A percentile compares a stretch with the other conserved stretches of the same genome.
Conservation (phyloP, 2,888 invertebrate genomes). For the Biston betularia region DNA sequence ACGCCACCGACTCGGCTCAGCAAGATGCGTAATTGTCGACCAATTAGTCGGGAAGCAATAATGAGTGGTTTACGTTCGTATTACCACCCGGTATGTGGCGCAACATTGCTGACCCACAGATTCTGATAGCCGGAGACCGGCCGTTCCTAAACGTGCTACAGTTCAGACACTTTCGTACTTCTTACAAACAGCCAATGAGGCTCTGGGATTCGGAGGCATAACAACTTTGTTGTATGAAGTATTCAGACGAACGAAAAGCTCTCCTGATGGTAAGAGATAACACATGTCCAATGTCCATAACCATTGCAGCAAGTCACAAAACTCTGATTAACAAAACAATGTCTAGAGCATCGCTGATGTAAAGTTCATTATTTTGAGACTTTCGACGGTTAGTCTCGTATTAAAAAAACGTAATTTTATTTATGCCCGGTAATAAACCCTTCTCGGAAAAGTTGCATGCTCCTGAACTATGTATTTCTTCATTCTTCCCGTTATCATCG, state of each 20-base stretch:
- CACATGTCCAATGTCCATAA: too few relatives aligned
- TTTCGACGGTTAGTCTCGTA: too few relatives aligned
- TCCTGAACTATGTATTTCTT: slow-evolving; percentile 46
- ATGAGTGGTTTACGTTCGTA: slow-evolving; percentile 62
- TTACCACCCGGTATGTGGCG: slow-evolving; percentile 64
- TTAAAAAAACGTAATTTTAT: not conserved
- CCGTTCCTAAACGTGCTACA: not conserved
- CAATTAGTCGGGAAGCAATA: slow-evolving; percentile 59
- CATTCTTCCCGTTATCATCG: slow-evolving; percentile 34
- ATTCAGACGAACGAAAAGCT: too few relatives aligned
- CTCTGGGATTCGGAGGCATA: too few relatives aligned
- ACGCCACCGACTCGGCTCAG: slow-evolving; percentile 31
- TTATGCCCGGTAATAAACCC: not conserved
- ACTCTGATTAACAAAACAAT: too few relatives aligned
- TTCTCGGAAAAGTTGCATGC: slow-evolving; percentile 29
- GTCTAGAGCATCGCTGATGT: too few relatives aligned
- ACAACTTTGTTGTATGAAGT: too few relatives aligned
- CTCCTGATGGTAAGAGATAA: too few relatives aligned
- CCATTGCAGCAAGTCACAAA: too few relatives aligned
- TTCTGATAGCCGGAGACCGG: slow-evolving; percentile 22
- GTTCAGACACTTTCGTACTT: not conserved
- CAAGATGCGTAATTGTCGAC: slow-evolving; percentile 55
- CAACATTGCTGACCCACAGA: slow-evolving; percentile 46
- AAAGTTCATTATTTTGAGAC: too few relatives aligned
- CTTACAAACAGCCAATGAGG: not conserved